Base-by-base conservation (phyloP, 2,113 vertebrate genomes). In the Euleptes europaea region DNA sequence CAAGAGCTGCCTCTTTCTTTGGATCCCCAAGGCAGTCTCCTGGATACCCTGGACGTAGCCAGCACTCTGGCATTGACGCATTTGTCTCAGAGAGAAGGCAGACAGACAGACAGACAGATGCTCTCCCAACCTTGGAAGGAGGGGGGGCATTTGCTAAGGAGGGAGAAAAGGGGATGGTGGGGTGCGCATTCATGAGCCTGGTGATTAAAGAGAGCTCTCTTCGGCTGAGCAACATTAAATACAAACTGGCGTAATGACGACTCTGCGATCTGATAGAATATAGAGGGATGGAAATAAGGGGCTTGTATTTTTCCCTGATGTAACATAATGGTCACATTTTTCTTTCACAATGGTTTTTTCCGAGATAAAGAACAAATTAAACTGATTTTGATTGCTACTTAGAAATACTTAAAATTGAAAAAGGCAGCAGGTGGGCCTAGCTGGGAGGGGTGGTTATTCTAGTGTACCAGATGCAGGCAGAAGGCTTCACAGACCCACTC, bases 351-450 rank as follows among this genome's bases (percentile, higher is more conserved):
- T 96, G 95, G 9, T 44, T 95, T 97, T 97, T 96, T 95, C 95
- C 93, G 94, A 97, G 96, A 97, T 97, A 97, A 97, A 97, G 96
- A 97, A 97, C 96, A 96, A 97, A 97, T 97, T 97, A 97, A 95
- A 96, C 96, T 97, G 96, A 97, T 97, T 85, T 97, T 97, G 96
- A 97, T 97, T 97, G 96, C 96, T 97, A 96, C 96, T 97, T 97
- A 96, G 96, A 97, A 97, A 97, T 97, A 97, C 96, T 97, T 97
- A 97, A 97, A 97, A 97, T 97, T 97, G 96, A 95, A 96, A 96
- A 97, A 97, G 95, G 95, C 96, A 97, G 96, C 96, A 97, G 96
- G 96, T 97, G 96, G 96, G 96, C 96, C 90, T 94, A 94, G 95
- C 95, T 96, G 92, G 96, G 95, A 96, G 95, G 95, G 95, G 93